phyloP scores from a whole-genome alignment of 2,113 vertebrate genomes.

The Mungos mungo region DNA sequence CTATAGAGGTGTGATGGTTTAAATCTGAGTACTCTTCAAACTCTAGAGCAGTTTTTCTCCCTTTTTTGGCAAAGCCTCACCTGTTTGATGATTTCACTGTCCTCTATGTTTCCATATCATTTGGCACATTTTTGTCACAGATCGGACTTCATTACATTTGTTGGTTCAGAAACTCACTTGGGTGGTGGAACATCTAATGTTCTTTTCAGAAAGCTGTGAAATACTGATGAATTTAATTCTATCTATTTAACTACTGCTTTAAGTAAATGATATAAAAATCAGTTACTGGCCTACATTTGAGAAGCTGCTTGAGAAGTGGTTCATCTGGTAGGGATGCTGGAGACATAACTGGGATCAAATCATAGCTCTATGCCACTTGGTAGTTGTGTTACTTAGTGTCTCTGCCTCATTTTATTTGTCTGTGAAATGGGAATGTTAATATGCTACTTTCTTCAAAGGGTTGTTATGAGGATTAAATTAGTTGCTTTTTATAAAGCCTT shows the following conservation, averaged over 20 bases:
- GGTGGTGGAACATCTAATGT: background rate
- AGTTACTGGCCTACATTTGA: background rate
- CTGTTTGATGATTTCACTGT: background rate
- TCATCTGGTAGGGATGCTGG: background rate
- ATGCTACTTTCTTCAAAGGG: background rate
- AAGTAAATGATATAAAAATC: background rate
- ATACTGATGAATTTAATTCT: background rate
- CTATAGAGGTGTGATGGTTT: background rate
- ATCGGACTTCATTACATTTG: background rate
- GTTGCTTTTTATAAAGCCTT: background rate
- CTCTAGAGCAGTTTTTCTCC: background rate
- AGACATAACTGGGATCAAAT: background rate
- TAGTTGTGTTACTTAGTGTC: background rate
- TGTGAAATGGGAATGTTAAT: background rate
- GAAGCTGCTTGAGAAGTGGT: background rate
- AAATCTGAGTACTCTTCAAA: background rate
- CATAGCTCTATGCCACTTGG: background rate
- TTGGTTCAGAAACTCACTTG: background rate
- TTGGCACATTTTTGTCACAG: background rate
- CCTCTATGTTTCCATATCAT: background rate
- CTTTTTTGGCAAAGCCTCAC: background rate
- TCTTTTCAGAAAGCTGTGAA: background rate
- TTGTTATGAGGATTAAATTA: background rate
- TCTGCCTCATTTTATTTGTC: background rate
- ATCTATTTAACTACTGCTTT: background rate